These are phyloP conservation scores for Eueides isabella DNA, from an alignment of 1,140 invertebrate genomes.

Conservation along the genomic window DNA sequence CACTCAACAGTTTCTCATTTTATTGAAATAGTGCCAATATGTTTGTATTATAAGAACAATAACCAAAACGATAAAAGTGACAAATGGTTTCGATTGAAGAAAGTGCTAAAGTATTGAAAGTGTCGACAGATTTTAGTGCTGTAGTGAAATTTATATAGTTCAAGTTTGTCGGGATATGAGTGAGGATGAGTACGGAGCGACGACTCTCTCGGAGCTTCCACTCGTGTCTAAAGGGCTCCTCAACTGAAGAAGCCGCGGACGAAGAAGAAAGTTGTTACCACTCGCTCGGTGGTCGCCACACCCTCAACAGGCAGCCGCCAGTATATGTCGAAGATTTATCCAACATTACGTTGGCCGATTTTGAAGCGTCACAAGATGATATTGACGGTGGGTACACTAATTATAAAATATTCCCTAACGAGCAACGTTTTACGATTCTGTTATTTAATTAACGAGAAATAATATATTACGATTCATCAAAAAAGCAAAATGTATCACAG, in stretches of 20 bases:
- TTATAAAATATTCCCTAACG: neutral
- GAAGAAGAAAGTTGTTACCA: constrained; percentile 77
- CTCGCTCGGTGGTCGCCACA: constrained; percentile 71
- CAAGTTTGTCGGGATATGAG: constrained; percentile 75
- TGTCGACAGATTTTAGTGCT: constrained; percentile 1
- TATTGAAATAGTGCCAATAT: constrained; percentile 4
- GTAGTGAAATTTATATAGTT: constrained; percentile 37
- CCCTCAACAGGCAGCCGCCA: constrained; percentile 65
- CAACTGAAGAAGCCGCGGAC: constrained; percentile 83
- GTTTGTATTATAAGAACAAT: constrained; percentile 7
- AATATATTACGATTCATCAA: neutral
- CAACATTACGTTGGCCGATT: constrained; percentile 70
- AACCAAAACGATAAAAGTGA: constrained; percentile 19
- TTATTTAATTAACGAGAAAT: neutral
- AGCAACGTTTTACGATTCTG: neutral
- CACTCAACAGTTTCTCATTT: neutral
- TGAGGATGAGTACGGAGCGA: constrained; percentile 84
- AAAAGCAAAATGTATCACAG: constrained; percentile 5
- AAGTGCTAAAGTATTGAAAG: constrained; percentile 18
- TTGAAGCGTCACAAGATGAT: constrained; percentile 68
- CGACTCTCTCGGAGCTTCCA: constrained; percentile 86
- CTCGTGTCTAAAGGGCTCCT: constrained; percentile 85
- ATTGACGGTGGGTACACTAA: constrained; percentile 66
- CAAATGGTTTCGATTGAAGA: neutral
- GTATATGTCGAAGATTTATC: constrained; percentile 74